Conservation (phyloP, 64 coral and sea anemone genomes). For the Trachythela sp. region DNA sequence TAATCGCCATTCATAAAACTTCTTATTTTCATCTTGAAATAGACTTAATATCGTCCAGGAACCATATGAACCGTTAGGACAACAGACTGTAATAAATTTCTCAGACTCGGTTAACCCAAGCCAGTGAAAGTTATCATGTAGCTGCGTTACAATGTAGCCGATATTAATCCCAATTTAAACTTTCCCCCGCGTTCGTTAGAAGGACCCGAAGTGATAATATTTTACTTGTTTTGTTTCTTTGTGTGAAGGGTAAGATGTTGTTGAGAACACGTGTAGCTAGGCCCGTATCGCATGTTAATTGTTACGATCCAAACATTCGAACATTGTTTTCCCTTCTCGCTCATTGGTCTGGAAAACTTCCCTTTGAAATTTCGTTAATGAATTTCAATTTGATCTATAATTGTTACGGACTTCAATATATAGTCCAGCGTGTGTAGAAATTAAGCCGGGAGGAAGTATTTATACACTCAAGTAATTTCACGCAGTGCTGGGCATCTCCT, state of each 20-base stretch:
- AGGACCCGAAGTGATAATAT: neutral
- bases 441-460: constrained; percentile 11
- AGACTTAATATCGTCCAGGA: neutral
- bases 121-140: neutral
- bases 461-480: constrained; percentile 3
- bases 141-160: neutral
- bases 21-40: neutral
- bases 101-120: neutral
- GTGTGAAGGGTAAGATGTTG: neutral
- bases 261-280: constrained; percentile 12
- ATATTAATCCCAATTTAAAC: neutral
- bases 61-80: too few relatives aligned
- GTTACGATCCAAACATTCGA: neutral
- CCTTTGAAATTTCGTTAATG: constrained; percentile 19
- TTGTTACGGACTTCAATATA: constrained; percentile 9
- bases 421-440: neutral
- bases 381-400: constrained; percentile 22
- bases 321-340: neutral
- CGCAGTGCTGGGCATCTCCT: neutral
- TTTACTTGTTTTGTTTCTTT: constrained; percentile 19
- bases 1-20: neutral
- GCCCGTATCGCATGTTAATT: constrained; percentile 13
- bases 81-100: neutral
- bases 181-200: neutral
- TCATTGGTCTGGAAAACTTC: constrained; percentile 1